Evolutionary conservation across 1,140 invertebrate genomes (phyloP).

Genomic region (Bombyx mandarina): DNA sequence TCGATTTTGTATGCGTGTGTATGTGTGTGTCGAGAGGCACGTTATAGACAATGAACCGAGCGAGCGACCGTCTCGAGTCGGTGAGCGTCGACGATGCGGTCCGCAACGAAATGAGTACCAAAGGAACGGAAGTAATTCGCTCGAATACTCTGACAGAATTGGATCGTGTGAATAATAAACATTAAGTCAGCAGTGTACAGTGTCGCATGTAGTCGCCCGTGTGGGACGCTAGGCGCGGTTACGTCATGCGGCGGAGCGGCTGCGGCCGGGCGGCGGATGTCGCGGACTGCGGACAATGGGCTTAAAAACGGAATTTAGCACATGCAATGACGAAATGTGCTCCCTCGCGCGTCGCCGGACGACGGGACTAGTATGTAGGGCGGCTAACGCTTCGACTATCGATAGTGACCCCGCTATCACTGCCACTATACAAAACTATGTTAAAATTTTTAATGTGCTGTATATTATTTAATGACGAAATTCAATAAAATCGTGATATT

Average conservation of each 20-base stretch:
- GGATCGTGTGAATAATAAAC: slow-evolving; percentile 36
- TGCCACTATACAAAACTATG: slow-evolving; percentile 7
- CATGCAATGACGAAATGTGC: slow-evolving; percentile 44
- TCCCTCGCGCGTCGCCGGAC: slow-evolving; percentile 27
- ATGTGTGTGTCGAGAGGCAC: not conserved
- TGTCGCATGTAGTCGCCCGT: slow-evolving; percentile 14
- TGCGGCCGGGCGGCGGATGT: slow-evolving; percentile 7
- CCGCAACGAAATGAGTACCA: not conserved
- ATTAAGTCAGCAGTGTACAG: slow-evolving; percentile 19
- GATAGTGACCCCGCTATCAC: slow-evolving; percentile 33
- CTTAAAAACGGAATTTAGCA: slow-evolving; percentile 41
- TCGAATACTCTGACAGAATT: slow-evolving; percentile 15
- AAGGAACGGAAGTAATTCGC: not conserved
- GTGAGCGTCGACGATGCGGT: not conserved
- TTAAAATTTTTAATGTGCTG: too few species aligned
- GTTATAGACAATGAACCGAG: slow-evolving; percentile 12
- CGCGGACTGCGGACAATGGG: slow-evolving; percentile 15
- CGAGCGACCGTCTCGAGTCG: not conserved
- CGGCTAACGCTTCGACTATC: slow-evolving; percentile 53
- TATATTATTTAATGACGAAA: too few species aligned
- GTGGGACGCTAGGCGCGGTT: slow-evolving; percentile 12
- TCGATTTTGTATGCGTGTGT: slow-evolving; percentile 6
- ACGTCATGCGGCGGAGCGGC: slow-evolving; percentile 10
- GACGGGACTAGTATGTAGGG: slow-evolving; percentile 51
- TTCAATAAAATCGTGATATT: too few species aligned